Evolutionary conservation across 2,888 invertebrate species (phyloP), one percentile per base, ranked within the genome.

Genomic region (Scaptomyza caliginosa): DNA sequence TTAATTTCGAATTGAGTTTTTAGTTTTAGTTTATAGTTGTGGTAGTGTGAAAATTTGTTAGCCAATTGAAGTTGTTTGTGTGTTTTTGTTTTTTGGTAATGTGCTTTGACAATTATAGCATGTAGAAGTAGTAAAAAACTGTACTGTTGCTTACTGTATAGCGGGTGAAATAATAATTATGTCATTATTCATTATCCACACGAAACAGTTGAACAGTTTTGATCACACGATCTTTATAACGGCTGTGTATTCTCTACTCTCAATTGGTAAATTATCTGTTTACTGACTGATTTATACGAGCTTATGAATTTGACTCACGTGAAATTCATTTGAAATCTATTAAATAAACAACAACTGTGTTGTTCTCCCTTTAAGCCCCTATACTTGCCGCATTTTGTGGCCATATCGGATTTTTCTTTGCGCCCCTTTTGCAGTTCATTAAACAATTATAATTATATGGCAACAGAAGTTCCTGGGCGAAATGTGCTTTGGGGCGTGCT

Each of bases 401-500:
- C 52, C 16, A 13, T 30, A 23, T 34, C 7, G 5, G 24, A 6
- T 24, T 38, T 34, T 10, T n/a, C n/a, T n/a, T n/a, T n/a, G n/a
- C n/a, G n/a, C n/a, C n/a, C n/a, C n/a, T n/a, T n/a, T n/a, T 71
- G 64, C 77, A 64, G 71, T 79, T 74, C 80, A 83, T 74, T 74
- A 74, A 79, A 62, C 83, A 68, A 73, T 85, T 82, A 70, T 82
- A 82, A 85, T 85, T 85, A 68, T 78, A 77, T 67, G 13, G 67
- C 56, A 70, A 63, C 67, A 57, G 67, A 67, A 72, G 59, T 55
- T 67, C 54, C 36, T 49, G 54, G 11, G 24, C 8, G 16, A 16
- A 16, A 7, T 16, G 7, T 16, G 49, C 51, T 46, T 28, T 30
- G 19, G 16, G 45, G 17, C 28, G 26, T 13, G 17, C 38, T 10